Percentiles rank a stretch among this genome's conserved stretches.
Evolutionary conservation across 2,888 invertebrate species (phyloP).

Genomic region (Cephus spinipes): DNA sequence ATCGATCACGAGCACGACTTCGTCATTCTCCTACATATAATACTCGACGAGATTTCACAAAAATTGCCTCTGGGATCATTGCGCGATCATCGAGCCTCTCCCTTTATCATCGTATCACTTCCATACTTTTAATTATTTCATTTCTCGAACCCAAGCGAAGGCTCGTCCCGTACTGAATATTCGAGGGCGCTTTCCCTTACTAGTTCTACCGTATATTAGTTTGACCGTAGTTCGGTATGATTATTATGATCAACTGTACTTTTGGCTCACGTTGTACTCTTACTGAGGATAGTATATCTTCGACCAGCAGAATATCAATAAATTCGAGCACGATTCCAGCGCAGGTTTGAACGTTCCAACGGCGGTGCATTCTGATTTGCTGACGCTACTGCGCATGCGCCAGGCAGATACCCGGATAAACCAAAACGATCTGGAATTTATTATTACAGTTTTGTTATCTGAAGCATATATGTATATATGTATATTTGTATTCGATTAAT

Average conservation of each 20-base stretch:
- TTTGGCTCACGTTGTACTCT: neutral
- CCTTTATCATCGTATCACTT: neutral
- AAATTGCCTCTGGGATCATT: neutral
- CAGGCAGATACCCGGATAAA: neutral
- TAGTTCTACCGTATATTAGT: constrained; percentile 5
- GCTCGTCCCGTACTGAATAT: neutral
- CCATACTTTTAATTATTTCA: neutral
- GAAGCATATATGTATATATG: too few relatives aligned
- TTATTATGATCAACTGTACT: constrained; percentile 6
- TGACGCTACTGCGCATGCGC: constrained; percentile 24
- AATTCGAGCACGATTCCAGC: constrained; percentile 58
- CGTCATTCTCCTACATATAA: neutral
- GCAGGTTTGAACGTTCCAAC: constrained; percentile 20
- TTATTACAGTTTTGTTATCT: neutral
- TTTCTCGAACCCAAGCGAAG: neutral
- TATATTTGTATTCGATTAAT: neutral
- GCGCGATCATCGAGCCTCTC: neutral
- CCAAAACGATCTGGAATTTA: neutral
- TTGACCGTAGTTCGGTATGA: neutral
- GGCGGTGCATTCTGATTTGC: constrained; percentile 24
- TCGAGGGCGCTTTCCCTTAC: neutral
- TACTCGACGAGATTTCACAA: neutral
- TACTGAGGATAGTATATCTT: neutral
- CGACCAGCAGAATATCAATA: constrained; percentile 55
- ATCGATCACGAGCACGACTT: constrained; percentile 7